Base-by-base conservation (phyloP, 2,113 vertebrate species). In the Phodopus roborovskii region DNA sequence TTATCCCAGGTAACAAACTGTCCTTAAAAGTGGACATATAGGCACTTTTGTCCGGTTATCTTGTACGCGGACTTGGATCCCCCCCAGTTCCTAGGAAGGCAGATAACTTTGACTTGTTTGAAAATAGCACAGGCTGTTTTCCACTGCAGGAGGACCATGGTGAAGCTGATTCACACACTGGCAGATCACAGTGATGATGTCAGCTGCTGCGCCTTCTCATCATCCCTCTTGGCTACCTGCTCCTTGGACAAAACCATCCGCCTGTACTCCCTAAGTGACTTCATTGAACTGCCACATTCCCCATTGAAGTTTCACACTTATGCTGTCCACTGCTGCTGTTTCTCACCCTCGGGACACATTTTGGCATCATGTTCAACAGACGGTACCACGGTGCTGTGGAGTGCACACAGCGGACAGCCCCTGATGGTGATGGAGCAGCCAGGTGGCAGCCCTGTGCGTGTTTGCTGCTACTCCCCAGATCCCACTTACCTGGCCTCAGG, bases 341-440 rank as follows among this genome's bases (percentile, higher is more conserved):
- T 99, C 98, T 99, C 99, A 5, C 68, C 99, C 0, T 99, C 99
- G 3, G 99, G 99, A 0, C 98, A 98, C 19, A 45, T 99, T 96
- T 97, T 99, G 45, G 99, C 99, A 45, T 99, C 99, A 0, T 99
- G 99, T 95, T 99, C 99, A 3, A 99, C 99, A 0, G 99, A 99
- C 7, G 99, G 99, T 3, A 99, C 98, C 2, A 98, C 98, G 0
- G 68, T 99, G 64, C 93, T 99, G 0, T 99, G 99, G 99, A 98
- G 98, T 33, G 92, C 97, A 71, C 95, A 90, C 0, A 98, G 97
- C 0, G 99, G 99, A 0, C 98, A 98, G 93, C 94, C 98, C 5
- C 97, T 99, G 98, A 98, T 99, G 0, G 97, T 99, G 79, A 97
- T 99, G n/a, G 97, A 98, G 93, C 99, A 99, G 98, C 99, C 99